Percentiles rank a stretch among this genome's conserved stretches.
Conservation (phyloP, 2,113 vertebrate genomes). For the Lethenteron reissneri region DNA sequence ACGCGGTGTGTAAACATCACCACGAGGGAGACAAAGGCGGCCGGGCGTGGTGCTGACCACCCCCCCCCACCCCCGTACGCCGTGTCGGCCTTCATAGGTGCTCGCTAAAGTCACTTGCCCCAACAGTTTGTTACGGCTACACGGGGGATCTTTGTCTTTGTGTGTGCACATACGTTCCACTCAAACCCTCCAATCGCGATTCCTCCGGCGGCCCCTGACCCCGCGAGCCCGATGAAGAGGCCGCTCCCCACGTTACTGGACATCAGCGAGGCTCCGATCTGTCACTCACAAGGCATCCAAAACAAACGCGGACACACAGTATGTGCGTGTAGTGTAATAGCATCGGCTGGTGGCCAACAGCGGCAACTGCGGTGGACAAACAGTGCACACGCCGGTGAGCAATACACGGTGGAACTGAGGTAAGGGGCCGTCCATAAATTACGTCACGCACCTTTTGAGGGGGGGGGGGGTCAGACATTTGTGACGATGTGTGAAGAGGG, state of each 20-base stretch:
- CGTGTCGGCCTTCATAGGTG: no score
- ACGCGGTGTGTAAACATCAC: no score
- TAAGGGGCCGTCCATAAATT: background rate
- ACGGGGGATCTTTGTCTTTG: no score
- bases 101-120: no score
- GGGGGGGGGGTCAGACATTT: no score
- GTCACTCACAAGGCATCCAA: conserved; percentile 9
- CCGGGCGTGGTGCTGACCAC: no score
- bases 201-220: conserved; percentile 66
- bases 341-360: background rate
- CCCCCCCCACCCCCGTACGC: no score
- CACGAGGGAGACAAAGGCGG: no score
- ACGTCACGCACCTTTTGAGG: background rate
- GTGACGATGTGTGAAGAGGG: no score
- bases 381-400: background rate
- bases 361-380: background rate
- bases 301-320: background rate
- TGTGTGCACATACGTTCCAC: conserved; percentile 47
- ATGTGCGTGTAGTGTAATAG: background rate
- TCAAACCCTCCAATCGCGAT: conserved; percentile 76
- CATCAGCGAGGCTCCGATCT: conserved; percentile 91
- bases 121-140: no score
- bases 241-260: conserved; percentile 86
- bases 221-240: conserved; percentile 61
- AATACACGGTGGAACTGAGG: background rate